Conservation (phyloP, 1,140 invertebrate genomes). For the Carposina sasakii region DNA sequence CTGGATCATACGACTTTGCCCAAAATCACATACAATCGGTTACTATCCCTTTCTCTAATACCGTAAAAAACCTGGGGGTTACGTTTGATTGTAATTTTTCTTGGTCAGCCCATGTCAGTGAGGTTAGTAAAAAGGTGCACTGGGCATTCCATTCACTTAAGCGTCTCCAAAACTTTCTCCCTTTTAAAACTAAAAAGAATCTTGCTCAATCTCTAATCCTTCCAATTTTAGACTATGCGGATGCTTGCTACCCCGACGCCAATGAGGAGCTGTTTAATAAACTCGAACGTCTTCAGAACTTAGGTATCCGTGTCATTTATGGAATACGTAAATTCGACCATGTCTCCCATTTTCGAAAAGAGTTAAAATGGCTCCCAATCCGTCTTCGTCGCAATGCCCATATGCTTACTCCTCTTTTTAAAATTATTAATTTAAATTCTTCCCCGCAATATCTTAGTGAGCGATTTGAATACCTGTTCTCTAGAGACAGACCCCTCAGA, state of each 20-base stretch:
- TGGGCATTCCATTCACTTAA: background rate
- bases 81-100: slow-evolving; percentile 1
- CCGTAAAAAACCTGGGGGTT: background rate
- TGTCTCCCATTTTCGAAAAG: background rate
- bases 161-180: background rate
- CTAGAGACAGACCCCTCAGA: too few relatives aligned
- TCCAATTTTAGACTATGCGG: slow-evolving; percentile 17
- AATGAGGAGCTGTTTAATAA: slow-evolving; percentile 11
- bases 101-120: slow-evolving; percentile 1
- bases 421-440: too few relatives aligned
- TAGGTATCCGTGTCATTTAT: background rate
- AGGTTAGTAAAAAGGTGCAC: background rate
- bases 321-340: background rate
- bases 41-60: background rate
- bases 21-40: background rate
- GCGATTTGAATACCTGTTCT: too few relatives aligned
- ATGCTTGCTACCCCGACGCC: slow-evolving; percentile 10
- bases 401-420: too few relatives aligned
- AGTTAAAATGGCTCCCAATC: background rate
- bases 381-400: background rate
- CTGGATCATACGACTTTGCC: background rate
- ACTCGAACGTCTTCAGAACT: slow-evolving; percentile 11
- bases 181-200: background rate
- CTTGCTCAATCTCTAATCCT: slow-evolving; percentile 11
- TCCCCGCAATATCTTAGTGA: too few relatives aligned